These are phyloP conservation scores for Recurvirostra avosetta DNA, from an alignment of 2,113 vertebrate genomes.

Conservation along the genomic window DNA sequence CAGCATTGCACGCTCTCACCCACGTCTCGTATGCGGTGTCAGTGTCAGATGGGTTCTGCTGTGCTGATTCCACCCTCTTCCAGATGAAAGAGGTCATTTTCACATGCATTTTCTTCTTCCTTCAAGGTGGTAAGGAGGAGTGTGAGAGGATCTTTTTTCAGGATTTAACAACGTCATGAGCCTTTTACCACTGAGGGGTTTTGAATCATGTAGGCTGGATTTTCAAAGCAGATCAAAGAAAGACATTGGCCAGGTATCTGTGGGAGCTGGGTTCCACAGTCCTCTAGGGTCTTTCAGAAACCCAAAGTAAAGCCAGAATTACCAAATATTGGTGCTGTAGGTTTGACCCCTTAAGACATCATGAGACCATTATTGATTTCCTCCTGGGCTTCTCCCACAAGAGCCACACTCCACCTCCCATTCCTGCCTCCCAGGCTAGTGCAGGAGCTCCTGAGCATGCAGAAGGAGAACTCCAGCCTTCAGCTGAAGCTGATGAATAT, in stretches of 20 bases:
- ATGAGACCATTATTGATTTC: neutral
- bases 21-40: fast-evolving
- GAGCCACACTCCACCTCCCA: neutral
- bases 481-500: neutral
- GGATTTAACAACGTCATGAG: neutral
- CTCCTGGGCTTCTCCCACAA: neutral
- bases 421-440: neutral
- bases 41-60: neutral
- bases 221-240: neutral
- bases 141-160: neutral
- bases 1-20: fast-evolving
- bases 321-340: neutral
- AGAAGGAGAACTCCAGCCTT: neutral
- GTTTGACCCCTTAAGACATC: neutral
- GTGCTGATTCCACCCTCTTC: neutral
- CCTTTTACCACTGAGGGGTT: fast-evolving
- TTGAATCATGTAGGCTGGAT: neutral
- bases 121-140: neutral
- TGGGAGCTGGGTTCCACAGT: neutral
- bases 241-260: neutral
- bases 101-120: neutral
- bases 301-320: neutral
- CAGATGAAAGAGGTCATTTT: neutral
- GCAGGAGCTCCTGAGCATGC: neutral
- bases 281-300: neutral